Conservation (phyloP, 2,113 vertebrate genomes). For the Corythoichthys intestinalis region DNA sequence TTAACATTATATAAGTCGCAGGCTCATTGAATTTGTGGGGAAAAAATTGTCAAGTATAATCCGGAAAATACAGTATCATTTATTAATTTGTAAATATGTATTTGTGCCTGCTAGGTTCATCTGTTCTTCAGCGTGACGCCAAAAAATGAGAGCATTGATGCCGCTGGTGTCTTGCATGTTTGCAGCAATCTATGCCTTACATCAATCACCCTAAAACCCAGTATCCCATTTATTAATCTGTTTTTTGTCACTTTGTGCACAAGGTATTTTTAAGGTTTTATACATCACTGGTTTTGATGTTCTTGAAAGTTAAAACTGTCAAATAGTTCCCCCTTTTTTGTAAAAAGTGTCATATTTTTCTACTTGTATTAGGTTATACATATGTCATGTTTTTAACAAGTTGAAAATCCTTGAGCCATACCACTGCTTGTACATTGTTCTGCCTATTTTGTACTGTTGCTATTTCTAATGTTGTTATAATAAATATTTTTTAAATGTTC, state of each 20-base stretch:
- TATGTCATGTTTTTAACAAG: constrained; percentile 30
- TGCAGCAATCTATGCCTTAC: constrained; percentile 36
- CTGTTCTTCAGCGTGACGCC: constrained; percentile 35
- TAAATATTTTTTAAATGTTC: constrained; percentile 65
- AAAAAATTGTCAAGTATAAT: too few species aligned
- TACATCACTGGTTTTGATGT: constrained; percentile 23
- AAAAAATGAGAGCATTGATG: constrained; percentile 60
- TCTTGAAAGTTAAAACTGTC: constrained; percentile 42
- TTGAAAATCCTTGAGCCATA: constrained; percentile 39
- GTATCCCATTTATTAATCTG: neutral
- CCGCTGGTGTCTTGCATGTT: constrained; percentile 18
- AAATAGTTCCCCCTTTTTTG: constrained; percentile 22
- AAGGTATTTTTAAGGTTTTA: constrained; percentile 7
- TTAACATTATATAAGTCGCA: too few species aligned
- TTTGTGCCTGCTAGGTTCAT: constrained; percentile 43
- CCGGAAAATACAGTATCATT: neutral
- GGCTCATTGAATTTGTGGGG: too few species aligned
- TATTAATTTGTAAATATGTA: neutral
- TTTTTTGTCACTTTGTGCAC: constrained; percentile 1
- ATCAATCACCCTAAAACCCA: constrained; percentile 6
- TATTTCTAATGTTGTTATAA: constrained; percentile 61
- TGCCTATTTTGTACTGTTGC: constrained; percentile 43
- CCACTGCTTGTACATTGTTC: constrained; percentile 24
- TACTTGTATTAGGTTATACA: constrained; percentile 27
- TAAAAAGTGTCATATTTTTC: constrained; percentile 44